phyloP scores from a whole-genome alignment of 2,113 vertebrate genomes.

The Columba livia region DNA sequence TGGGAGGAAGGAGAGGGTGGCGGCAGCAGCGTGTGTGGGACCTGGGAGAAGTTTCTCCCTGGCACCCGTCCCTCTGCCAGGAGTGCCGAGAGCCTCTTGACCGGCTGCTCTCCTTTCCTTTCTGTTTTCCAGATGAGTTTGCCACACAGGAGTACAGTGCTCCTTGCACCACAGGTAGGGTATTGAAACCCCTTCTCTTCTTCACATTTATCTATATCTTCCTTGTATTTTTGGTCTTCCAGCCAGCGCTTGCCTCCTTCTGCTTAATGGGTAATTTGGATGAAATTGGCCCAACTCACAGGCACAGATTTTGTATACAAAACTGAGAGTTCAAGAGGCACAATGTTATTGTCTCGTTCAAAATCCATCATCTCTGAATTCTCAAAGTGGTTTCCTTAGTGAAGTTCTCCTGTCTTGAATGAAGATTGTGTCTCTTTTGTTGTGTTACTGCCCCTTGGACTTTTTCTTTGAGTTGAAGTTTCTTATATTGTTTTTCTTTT shows the following conservation, averaged over 20 bases:
- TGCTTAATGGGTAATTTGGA: not conserved
- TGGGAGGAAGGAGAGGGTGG: not conserved
- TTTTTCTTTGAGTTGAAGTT: not conserved
- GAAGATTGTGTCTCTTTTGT: not conserved
- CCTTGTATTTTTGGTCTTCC: not conserved
- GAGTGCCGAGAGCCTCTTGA: not conserved
- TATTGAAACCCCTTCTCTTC: not conserved
- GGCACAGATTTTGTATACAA: not conserved
- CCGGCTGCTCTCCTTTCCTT: not conserved
- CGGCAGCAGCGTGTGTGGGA: not conserved
- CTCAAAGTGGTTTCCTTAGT: not conserved
- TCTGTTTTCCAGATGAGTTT: conserved; percentile 61
- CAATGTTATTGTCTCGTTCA: not conserved
- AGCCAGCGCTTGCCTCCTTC: no score
- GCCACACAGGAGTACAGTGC: conserved; percentile 57
- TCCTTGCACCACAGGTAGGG: conserved; percentile 58
- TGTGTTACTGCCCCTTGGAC: no score
- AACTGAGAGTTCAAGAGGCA: not conserved
- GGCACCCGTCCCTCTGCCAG: not conserved
- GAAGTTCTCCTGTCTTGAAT: not conserved
- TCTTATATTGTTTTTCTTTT: not conserved
- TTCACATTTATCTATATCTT: not conserved
- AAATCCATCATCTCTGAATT: not conserved
- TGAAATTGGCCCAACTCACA: not conserved
- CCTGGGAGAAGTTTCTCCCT: not conserved